A percentile compares a stretch with the other conserved stretches of the same genome.
Conservation (phyloP, 2,888 invertebrate species). For the Chydorus sphaericus region DNA sequence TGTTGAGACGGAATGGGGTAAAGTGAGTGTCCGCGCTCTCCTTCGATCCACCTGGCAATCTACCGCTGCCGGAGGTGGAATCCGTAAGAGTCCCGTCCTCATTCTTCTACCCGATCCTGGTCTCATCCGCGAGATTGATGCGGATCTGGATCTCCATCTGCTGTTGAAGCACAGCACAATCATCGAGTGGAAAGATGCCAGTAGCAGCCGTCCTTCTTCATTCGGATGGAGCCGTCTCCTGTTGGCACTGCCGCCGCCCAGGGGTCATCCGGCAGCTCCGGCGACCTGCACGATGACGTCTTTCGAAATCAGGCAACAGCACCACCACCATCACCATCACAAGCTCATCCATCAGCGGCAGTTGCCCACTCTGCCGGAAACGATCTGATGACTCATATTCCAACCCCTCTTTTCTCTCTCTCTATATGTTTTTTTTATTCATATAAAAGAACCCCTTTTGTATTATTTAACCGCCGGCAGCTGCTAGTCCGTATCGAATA, state of each 20-base stretch:
- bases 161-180: slow-evolving; percentile 1
- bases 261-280: background rate
- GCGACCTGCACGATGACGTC: no score
- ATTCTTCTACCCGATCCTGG: background rate
- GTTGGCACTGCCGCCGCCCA: slow-evolving; percentile 6
- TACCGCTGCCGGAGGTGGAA: background rate
- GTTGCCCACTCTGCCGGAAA: slow-evolving; percentile 8
- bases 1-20: slow-evolving; percentile 86
- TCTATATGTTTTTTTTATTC: no score
- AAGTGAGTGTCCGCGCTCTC: slow-evolving; percentile 25
- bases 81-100: background rate
- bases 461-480: no score
- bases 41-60: slow-evolving; percentile 3
- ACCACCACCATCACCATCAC: background rate
- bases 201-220: no score
- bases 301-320: background rate
- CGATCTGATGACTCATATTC: slow-evolving; percentile 4
- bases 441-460: no score
- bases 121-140: background rate
- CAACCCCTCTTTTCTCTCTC: background rate
- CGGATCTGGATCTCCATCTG: slow-evolving; percentile 2
- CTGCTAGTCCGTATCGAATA: no score
- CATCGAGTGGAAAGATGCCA: background rate
- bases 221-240: slow-evolving; percentile 5
- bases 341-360: slow-evolving; percentile 9